Base-by-base conservation (phyloP, 2,113 vertebrate species). In the Pseudorasbora parva region DNA sequence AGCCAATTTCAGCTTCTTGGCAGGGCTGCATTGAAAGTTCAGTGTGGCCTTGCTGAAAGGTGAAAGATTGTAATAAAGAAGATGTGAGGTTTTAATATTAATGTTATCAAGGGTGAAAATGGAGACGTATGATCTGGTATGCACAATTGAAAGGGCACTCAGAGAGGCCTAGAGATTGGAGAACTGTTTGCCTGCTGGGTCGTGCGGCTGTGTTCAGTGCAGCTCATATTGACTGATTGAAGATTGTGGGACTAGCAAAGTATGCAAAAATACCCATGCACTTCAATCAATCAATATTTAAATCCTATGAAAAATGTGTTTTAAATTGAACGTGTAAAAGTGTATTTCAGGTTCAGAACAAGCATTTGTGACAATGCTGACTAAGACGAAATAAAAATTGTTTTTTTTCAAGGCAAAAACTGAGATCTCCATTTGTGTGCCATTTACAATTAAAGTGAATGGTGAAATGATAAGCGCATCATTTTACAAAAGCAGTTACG, bases 41-140 rank as follows among this genome's bases (percentile, higher is more conserved):
- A 33, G 56, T 62, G 60, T 25, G 43, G 23, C 85, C 76, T 84
- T 84, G 60, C 78, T 81, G 69, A 81, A 83, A 84, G 77, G 85
- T 75, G 77, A 86, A 82, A 81, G 71, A 19, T 47, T 57, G 82
- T 54, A 77, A 84, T 56, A 72, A 73, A 80, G 76, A 72, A 75
- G 59, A 78, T 79, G 68, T 83, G 57, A 73, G 11, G 23, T 49
- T 59, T 87, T 85, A 78, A 60, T 82, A 82, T 80, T 43, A 82
- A 84, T 43, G 43, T 51, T 78, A 78, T 23, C 57, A 60, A 33
- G 56, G 64, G 64, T 74, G 84, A 81, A 47, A 83, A 83, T 71
- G 23, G 69, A 85, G 68, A 69, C 7, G 69, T 59, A 45, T 56
- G 49, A 85, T 54, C 74, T 82, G 75, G 80, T 82, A 64, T 43